Conservation (phyloP, 1,140 invertebrate species). For the Ceratosolen solmsi region DNA sequence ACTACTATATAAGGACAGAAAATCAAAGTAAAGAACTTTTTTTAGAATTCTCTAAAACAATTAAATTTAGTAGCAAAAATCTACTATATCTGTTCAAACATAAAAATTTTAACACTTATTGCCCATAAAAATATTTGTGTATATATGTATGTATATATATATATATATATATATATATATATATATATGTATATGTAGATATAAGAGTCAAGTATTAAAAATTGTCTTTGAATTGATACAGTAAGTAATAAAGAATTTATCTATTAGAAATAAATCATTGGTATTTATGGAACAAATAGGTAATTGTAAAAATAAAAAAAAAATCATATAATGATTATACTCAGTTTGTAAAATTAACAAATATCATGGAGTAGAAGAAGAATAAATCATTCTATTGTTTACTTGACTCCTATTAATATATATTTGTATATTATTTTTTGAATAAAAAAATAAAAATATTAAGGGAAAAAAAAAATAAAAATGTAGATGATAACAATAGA, state of each 20-base stretch:
- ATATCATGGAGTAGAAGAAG: no score
- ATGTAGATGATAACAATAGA: constrained; percentile 29
- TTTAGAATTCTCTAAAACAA: constrained; percentile 6
- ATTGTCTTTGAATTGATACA: no score
- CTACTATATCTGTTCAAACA: constrained; percentile 8
- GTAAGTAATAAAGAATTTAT: no score
- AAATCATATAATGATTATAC: no score
- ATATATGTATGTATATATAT: no score
- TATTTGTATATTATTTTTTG: not conserved
- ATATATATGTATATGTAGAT: no score
- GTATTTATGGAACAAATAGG: not conserved
- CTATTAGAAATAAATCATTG: not conserved
- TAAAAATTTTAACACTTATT: constrained; percentile 27
- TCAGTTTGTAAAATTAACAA: no score
- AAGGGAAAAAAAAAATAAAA: not conserved
- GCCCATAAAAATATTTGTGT: not conserved
- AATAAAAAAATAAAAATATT: constrained; percentile 10
- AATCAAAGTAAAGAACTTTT: constrained; percentile 10
- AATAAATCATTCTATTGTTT: no score
- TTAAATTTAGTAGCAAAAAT: constrained; percentile 31
- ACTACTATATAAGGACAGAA: not conserved
- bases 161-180: no score
- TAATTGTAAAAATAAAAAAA: not conserved
- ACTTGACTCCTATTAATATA: constrained; percentile 8
- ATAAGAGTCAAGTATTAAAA: constrained; percentile 27